phyloP scores from a whole-genome alignment of 2,797 vertebrate species.

The Brachyalestes nurse region DNA sequence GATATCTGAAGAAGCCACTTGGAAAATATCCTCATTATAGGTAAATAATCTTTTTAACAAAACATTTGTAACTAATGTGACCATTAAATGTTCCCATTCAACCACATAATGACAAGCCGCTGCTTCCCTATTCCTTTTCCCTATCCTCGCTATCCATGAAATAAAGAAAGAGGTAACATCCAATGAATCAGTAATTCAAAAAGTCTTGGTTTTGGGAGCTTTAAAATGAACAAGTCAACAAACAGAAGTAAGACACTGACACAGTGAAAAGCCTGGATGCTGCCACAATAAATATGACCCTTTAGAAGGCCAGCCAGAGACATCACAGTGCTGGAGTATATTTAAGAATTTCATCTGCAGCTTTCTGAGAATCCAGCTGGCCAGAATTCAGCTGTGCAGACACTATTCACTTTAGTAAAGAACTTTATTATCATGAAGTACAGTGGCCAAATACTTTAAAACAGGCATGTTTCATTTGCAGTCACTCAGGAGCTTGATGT shows the following conservation, averaged over 20 bases:
- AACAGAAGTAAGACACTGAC: conserved; percentile 18
- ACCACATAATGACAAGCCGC: background rate
- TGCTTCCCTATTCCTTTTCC: background rate
- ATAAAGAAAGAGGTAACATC: conserved; percentile 1
- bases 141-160: background rate
- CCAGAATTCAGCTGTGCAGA: conserved; percentile 5
- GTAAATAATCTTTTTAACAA: background rate
- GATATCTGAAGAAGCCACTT: background rate
- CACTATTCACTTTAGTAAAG: conserved; percentile 1
- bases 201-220: conserved; percentile 10
- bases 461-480: conserved; percentile 31
- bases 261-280: conserved; percentile 17
- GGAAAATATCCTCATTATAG: background rate
- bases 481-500: background rate
- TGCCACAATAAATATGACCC: conserved; percentile 46
- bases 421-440: conserved; percentile 19
- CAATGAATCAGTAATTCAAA: background rate
- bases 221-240: conserved; percentile 29
- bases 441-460: conserved; percentile 4
- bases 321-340: conserved; percentile 22
- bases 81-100: background rate
- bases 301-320: conserved; percentile 34
- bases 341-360: conserved; percentile 33
- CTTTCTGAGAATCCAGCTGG: conserved; percentile 6
- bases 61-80: background rate